Conservation (phyloP, 2,113 vertebrate genomes). For the Antennarius striatus region DNA sequence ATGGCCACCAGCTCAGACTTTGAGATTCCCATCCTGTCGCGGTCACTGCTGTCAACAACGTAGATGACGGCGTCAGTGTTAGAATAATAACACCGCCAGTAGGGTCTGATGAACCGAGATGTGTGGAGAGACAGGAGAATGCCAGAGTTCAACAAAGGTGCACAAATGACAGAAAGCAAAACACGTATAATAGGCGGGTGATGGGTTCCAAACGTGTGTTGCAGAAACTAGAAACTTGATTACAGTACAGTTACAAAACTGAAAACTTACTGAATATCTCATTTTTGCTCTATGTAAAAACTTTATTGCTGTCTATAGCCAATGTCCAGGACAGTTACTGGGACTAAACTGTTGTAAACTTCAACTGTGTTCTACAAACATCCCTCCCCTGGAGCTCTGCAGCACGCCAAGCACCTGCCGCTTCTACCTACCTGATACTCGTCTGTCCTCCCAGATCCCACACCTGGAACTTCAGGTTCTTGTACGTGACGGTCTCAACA, state of each 20-base stretch:
- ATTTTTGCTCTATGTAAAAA: too few relatives aligned
- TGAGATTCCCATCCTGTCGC: conserved; percentile 97
- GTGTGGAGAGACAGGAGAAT: background rate
- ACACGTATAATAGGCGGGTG: background rate
- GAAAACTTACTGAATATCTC: too few relatives aligned
- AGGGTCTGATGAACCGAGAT: conserved; percentile 82
- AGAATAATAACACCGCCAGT: conserved; percentile 98
- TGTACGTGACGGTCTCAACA: conserved; percentile 96
- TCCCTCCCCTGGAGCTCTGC: background rate
- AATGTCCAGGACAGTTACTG: background rate
- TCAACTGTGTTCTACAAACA: background rate
- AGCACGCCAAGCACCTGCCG: background rate
- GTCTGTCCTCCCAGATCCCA: conserved; percentile 99
- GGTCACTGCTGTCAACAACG: conserved; percentile 97
- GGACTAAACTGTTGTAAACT: too few relatives aligned
- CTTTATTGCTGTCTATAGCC: background rate
- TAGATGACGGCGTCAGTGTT: conserved; percentile 99
- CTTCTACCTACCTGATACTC: conserved; percentile 88
- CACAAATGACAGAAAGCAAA: background rate
- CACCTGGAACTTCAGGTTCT: conserved; percentile 98
- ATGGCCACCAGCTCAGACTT: conserved; percentile 98
- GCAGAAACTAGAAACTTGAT: too few relatives aligned
- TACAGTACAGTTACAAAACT: too few relatives aligned
- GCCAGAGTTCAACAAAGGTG: background rate
- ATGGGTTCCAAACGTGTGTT: too few relatives aligned